Evolutionary conservation across 2,113 vertebrate species (phyloP).

Genomic region (Polypterus senegalus): DNA sequence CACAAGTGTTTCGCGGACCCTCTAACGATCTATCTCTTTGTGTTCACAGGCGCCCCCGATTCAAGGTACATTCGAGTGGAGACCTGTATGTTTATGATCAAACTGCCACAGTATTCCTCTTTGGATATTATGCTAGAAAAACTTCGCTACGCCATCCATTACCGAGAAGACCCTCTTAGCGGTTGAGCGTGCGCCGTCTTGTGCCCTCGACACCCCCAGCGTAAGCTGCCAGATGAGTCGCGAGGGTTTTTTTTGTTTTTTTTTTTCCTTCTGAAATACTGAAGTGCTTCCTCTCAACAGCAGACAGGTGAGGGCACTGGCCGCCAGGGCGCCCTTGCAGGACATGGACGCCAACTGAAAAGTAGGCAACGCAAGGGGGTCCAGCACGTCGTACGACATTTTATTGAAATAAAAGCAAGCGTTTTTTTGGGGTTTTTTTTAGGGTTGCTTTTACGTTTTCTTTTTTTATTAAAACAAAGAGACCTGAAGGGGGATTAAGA

Average conservation of each 20-base stretch:
- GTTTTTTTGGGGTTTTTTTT: too few relatives aligned
- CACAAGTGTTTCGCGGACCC: not conserved
- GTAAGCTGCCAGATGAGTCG: not conserved
- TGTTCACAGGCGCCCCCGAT: slow-evolving; percentile 69
- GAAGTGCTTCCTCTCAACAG: too few relatives aligned
- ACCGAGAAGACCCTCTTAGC: slow-evolving; percentile 92
- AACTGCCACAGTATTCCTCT: slow-evolving; percentile 91
- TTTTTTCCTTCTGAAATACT: too few relatives aligned
- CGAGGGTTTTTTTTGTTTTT: too few relatives aligned
- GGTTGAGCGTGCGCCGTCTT: slow-evolving; percentile 48
- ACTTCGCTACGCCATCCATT: slow-evolving; percentile 90
- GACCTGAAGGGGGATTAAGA: too few relatives aligned
- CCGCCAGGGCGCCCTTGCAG: slow-evolving; percentile 12
- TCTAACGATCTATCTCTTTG: too few relatives aligned
- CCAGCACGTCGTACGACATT: too few relatives aligned
- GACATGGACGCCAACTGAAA: slow-evolving; percentile 2
- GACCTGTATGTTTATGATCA: slow-evolving; percentile 98
- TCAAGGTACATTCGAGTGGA: slow-evolving; percentile 88
- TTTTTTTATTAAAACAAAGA: not conserved
- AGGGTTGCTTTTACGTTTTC: too few relatives aligned
- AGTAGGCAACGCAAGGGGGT: not conserved
- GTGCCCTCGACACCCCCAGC: not conserved
- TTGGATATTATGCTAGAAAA: slow-evolving; percentile 92
- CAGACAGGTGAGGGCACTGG: not conserved
- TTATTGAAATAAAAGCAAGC: too few relatives aligned